Conservation (phyloP, 1,140 invertebrate species). For the Drosophila kanapiae region DNA sequence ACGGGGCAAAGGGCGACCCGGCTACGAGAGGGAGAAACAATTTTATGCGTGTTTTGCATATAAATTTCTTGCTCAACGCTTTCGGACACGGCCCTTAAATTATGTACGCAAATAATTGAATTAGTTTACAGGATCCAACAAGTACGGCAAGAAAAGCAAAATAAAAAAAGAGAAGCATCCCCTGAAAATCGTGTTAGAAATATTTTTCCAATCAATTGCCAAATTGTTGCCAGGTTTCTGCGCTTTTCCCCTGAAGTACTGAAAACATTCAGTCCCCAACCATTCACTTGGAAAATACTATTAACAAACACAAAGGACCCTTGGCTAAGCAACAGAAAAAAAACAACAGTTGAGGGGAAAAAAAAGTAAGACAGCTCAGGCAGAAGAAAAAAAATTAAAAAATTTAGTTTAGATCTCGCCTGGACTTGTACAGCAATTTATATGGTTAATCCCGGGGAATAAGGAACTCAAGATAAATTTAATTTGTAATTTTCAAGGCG, state of each 20-base stretch:
- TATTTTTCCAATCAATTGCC: constrained; percentile 80
- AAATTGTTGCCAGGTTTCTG: constrained; percentile 52
- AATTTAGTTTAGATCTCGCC: constrained; percentile 42
- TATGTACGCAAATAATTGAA: constrained; percentile 82
- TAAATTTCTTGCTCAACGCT: constrained; percentile 74
- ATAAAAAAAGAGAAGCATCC: not conserved
- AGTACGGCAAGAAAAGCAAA: not conserved
- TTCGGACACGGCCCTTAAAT: constrained; percentile 57
- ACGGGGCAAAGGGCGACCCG: not conserved
- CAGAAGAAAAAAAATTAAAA: constrained; percentile 17
- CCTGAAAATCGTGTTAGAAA: constrained; percentile 68
- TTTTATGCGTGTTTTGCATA: constrained; percentile 84
- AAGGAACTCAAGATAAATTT: constrained; percentile 22
- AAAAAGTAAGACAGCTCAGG: constrained; percentile 3
- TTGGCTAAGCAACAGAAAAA: constrained; percentile 7
- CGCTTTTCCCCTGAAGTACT: constrained; percentile 13
- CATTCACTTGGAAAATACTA: constrained; percentile 60
- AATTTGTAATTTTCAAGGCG: constrained; percentile 31
- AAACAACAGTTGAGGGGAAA: constrained; percentile 22
- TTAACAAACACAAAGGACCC: constrained; percentile 53
- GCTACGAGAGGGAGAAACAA: constrained; percentile 31
- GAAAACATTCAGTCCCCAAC: constrained; percentile 10
- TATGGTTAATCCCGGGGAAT: constrained; percentile 10
- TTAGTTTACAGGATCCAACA: constrained; percentile 55
- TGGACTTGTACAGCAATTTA: constrained; percentile 27